These are phyloP conservation scores for Pimephales promelas DNA, from an alignment of 2,113 vertebrate species.

Conservation along the genomic window DNA sequence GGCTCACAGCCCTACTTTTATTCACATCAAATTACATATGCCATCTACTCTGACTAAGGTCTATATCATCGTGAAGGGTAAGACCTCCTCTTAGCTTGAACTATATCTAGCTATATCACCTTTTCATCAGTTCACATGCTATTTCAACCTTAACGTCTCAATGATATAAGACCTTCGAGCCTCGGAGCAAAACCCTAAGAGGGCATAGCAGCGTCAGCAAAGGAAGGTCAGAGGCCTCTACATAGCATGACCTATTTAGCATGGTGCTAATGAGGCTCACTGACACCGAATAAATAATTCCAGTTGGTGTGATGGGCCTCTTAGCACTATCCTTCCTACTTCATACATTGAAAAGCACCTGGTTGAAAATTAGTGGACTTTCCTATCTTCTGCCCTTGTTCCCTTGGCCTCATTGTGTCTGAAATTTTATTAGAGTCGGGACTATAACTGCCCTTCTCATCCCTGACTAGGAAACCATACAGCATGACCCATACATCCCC, in stretches of 20 bases:
- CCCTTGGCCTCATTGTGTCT: neutral
- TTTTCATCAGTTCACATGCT: conserved; percentile 9
- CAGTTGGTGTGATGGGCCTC: conserved; percentile 4
- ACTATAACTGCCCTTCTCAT: neutral
- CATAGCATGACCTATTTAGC: conserved; percentile 43
- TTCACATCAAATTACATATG: neutral
- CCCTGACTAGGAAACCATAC: neutral
- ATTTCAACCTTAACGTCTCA: conserved; percentile 32
- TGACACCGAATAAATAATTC: conserved; percentile 45
- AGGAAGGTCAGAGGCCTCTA: conserved; percentile 31
- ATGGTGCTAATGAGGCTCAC: conserved; percentile 42
- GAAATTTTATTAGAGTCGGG: conserved; percentile 1
- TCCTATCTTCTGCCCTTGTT: conserved; percentile 8
- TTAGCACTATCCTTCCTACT: neutral
- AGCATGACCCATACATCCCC: conserved; percentile 5
- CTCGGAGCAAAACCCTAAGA: conserved; percentile 1
- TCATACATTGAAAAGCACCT: conserved; percentile 3
- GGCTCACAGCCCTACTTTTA: neutral
- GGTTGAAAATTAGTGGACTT: neutral
- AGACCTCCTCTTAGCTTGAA: conserved; percentile 4
- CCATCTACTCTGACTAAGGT: neutral
- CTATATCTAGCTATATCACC: neutral
- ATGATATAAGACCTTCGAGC: conserved; percentile 41
- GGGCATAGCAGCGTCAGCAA: neutral
- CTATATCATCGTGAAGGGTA: neutral